phyloP scores from a whole-genome alignment of 2,797 vertebrate genomes.

The Calcarius lapponicus region DNA sequence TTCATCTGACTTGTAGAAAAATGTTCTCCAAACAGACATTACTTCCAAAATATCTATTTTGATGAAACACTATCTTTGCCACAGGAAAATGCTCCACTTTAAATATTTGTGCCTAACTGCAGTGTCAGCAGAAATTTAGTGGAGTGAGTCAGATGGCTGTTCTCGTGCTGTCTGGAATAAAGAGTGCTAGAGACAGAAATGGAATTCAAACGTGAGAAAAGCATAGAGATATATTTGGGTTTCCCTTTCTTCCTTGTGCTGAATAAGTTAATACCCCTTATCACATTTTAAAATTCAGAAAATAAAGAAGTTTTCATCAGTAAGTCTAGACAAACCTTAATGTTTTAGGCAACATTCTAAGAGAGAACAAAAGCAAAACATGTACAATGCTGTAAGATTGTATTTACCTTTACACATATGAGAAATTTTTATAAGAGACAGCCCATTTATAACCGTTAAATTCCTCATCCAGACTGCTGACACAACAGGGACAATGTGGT shows the following conservation, averaged over 20 bases:
- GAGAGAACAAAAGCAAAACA: background rate
- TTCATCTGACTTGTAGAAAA: background rate
- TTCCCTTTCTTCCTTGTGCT: background rate
- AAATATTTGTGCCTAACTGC: background rate
- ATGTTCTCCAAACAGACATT: background rate
- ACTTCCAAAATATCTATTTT: background rate
- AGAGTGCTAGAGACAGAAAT: background rate
- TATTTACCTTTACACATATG: background rate
- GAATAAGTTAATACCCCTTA: background rate
- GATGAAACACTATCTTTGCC: background rate
- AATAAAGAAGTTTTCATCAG: background rate
- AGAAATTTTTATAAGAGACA: constrained; percentile 18
- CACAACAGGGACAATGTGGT: constrained; percentile 51
- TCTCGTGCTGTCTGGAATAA: background rate
- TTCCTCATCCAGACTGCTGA: constrained; percentile 34
- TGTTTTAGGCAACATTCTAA: background rate
- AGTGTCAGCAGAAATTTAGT: background rate
- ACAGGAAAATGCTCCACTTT: background rate
- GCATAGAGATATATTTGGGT: background rate
- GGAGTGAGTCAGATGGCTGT: background rate
- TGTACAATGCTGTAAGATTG: background rate
- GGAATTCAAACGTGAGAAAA: background rate
- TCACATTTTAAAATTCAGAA: background rate
- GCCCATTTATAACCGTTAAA: constrained; percentile 53
- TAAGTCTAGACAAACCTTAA: background rate